Percentiles rank a stretch among this genome's conserved stretches.
These are phyloP conservation scores for Gobionotothen gibberifrons DNA, from an alignment of 2,797 vertebrate species.

Conservation along the genomic window DNA sequence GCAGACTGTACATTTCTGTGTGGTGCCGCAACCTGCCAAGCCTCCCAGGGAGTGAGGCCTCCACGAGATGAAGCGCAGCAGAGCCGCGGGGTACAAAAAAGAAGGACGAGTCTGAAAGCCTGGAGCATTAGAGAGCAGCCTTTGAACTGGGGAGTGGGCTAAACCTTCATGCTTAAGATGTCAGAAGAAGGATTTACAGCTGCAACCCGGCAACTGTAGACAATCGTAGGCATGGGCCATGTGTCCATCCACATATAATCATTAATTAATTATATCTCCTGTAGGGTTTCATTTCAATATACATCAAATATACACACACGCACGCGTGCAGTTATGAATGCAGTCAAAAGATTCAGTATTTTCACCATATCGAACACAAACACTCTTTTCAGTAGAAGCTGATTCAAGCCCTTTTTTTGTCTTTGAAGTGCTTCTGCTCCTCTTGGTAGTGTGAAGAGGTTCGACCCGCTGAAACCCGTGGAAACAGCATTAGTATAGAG, in stretches of 20 bases:
- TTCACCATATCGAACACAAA: slow-evolving; percentile 17
- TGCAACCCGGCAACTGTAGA: slow-evolving; percentile 42
- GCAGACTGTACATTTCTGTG: slow-evolving; percentile 47
- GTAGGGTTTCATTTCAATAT: neutral
- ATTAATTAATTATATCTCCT: slow-evolving; percentile 33
- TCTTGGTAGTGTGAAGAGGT: slow-evolving; percentile 54
- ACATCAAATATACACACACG: neutral
- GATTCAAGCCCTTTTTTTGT: slow-evolving; percentile 61
- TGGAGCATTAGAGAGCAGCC: slow-evolving; percentile 57
- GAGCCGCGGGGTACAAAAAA: slow-evolving; percentile 38
- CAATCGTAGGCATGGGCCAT: slow-evolving; percentile 26
- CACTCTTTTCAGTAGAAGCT: slow-evolving; percentile 39
- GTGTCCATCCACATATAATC: slow-evolving; percentile 35
- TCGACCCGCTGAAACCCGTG: slow-evolving; percentile 71
- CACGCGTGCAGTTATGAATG: slow-evolving; percentile 10
- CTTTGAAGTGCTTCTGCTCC: slow-evolving; percentile 70
- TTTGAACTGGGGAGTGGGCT: slow-evolving; percentile 77
- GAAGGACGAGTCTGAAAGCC: slow-evolving; percentile 30
- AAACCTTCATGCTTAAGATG: slow-evolving; percentile 68
- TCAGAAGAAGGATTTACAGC: slow-evolving; percentile 66
- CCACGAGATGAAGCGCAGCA: slow-evolving; percentile 46
- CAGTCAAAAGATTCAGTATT: slow-evolving; percentile 39
- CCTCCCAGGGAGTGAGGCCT: slow-evolving; percentile 48
- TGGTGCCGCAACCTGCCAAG: slow-evolving; percentile 49
- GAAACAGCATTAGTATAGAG: slow-evolving; percentile 83